These are phyloP conservation scores for Vesta saturnalis DNA, from an alignment of 2,888 invertebrate species.

Conservation along the genomic window DNA sequence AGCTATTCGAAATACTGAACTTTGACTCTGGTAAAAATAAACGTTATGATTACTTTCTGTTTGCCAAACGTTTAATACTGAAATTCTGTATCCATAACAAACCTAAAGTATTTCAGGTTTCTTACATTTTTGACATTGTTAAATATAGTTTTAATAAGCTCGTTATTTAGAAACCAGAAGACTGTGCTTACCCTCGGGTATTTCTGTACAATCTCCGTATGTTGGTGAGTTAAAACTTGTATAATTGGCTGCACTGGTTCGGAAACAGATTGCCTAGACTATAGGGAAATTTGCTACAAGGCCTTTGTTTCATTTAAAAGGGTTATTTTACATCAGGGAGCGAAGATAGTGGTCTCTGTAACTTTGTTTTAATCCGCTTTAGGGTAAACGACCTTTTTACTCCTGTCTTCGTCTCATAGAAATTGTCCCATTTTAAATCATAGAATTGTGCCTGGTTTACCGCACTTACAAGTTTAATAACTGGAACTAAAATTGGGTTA, in stretches of 20 bases:
- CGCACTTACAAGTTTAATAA: conserved; percentile 1
- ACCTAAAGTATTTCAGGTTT: conserved; percentile 13
- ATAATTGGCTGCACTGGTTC: conserved; percentile 59
- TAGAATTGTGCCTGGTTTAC: background rate
- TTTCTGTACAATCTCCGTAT: conserved; percentile 37
- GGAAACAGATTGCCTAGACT: conserved; percentile 56
- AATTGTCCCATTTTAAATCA: conserved; percentile 13
- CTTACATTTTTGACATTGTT: conserved; percentile 19
- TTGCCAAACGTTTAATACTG: conserved; percentile 4
- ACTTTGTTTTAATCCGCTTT: conserved; percentile 39
- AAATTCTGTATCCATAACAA: conserved; percentile 15
- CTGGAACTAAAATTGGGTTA: background rate
- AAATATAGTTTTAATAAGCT: conserved; percentile 32
- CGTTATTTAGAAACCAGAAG: conserved; percentile 28
- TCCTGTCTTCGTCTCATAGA: conserved; percentile 18
- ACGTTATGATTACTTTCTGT: conserved; percentile 17
- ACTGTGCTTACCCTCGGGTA: conserved; percentile 21
- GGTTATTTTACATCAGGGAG: conserved; percentile 54
- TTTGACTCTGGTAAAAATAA: conserved; percentile 4
- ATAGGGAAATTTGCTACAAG: conserved; percentile 52
- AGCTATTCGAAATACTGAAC: conserved; percentile 13
- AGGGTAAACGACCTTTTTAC: conserved; percentile 34
- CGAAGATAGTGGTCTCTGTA: conserved; percentile 41
- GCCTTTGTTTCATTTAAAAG: conserved; percentile 55
- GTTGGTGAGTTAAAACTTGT: conserved; percentile 53